Evolutionary conservation across 92 coral and sea anemone genomes (phyloP), one percentile per base, ranked within the genome.

Genomic region (Epizoanthus fatuus): DNA sequence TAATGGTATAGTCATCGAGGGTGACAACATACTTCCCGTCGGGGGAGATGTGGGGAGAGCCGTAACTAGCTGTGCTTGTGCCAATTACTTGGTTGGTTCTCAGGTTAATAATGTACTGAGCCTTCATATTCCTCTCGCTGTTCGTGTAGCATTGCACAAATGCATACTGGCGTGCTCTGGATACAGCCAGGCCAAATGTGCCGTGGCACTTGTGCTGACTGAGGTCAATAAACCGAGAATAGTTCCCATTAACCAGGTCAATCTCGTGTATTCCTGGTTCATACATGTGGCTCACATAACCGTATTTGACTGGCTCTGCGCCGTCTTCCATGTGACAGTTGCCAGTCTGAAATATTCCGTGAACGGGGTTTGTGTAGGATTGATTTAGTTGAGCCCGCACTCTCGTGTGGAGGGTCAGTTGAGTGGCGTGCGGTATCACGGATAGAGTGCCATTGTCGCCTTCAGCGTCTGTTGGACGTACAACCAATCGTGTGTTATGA

Each of bases 241-340:
- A 80, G 58, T 89, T 79, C 83, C 72, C 89, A 4, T 82, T 81
- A 29, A 49, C 79, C 78, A 92, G 86, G 80, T 87, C 90, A 17
- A 92, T 73, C 29, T 92, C 95, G 55, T 92, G 95, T 56, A 92
- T 69, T 35, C 95, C 95, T 19, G 95, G 89, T 54, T 92, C 86
- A 52, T 85, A 64, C 22, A 92, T 47, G 68, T 92, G 93, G 89
- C 93, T 92, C 85, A 89, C 95, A 52, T 92, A 92, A 13, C 89
- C 95, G 66, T 67, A 86, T 25, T 71, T 69, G 35, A 62, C 59
- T 63, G 89, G 53, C 38, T 76, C 63, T 44, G 49, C 49, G 49
- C 8, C 49, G 89, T 90, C 84, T 58, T 74, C 86, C 81, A 86
- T 66, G 81, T 89, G 91, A 80, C 95, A 92, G 83, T 84, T 85